Percentiles rank a stretch among this genome's conserved stretches.
These are phyloP conservation scores for Gordius sp. DNA, from an alignment of 2,888 invertebrate genomes.

Conservation along the genomic window DNA sequence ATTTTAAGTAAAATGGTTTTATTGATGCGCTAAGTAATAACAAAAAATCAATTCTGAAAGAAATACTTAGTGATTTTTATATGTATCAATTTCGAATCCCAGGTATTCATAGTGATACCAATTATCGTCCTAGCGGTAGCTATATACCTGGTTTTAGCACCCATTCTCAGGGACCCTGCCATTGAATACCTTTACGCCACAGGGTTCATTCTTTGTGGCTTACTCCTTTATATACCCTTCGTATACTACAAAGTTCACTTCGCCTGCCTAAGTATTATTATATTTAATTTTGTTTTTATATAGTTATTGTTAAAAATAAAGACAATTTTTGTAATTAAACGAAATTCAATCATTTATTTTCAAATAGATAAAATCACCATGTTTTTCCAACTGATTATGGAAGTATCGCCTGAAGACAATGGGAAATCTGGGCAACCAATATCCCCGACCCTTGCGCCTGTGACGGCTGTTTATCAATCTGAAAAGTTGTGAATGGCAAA, in stretches of 20 bases:
- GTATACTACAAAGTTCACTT: slow-evolving; percentile 13
- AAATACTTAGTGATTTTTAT: background rate
- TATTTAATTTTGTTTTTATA: background rate
- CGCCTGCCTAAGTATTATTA: slow-evolving; percentile 14
- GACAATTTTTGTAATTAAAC: background rate
- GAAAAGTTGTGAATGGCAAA: no score
- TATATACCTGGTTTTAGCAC: slow-evolving; percentile 1
- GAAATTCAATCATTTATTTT: background rate
- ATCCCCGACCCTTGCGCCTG: no score
- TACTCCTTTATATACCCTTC: slow-evolving; percentile 14
- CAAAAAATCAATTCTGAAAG: background rate
- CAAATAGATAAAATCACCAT: slow-evolving; percentile 4
- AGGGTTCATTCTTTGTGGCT: slow-evolving; percentile 8
- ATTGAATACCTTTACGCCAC: slow-evolving; percentile 10
- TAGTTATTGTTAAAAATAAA: background rate
- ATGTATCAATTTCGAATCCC: background rate
- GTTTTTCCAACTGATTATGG: background rate
- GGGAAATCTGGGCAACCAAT: no score
- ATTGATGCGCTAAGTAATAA: background rate
- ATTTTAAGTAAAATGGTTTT: no score
- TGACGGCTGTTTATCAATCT: no score
- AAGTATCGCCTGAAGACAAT: slow-evolving; percentile 3
- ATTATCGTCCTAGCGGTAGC: slow-evolving; percentile 9
- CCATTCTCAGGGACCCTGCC: background rate
- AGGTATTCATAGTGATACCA: background rate